Conservation (phyloP, 1,140 invertebrate genomes). For the Galleria mellonella region DNA sequence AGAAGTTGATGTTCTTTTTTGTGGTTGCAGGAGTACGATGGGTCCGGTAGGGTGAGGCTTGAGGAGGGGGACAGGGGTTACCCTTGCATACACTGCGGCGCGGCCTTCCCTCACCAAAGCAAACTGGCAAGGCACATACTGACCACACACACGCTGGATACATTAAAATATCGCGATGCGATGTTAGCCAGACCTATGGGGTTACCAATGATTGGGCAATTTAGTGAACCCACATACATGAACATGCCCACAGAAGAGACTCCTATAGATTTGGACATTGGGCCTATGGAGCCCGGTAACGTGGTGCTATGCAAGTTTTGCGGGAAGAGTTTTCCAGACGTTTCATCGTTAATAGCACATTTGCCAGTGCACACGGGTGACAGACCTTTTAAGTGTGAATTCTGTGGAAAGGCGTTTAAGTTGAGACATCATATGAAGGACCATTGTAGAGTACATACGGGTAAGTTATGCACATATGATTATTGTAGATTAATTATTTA, state of each 20-base stretch:
- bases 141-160: slow-evolving; percentile 89
- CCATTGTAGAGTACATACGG: slow-evolving; percentile 92
- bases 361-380: slow-evolving; percentile 92
- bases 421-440: slow-evolving; percentile 94
- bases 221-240: slow-evolving; percentile 61
- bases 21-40: slow-evolving; percentile 92
- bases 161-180: slow-evolving; percentile 87
- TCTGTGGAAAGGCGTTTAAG: slow-evolving; percentile 93
- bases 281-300: slow-evolving; percentile 78
- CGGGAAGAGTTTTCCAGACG: slow-evolving; percentile 91
- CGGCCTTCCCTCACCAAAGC: slow-evolving; percentile 89
- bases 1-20: slow-evolving; percentile 96
- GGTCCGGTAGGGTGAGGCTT: slow-evolving; percentile 72
- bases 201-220: slow-evolving; percentile 74
- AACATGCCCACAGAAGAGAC: slow-evolving; percentile 67
- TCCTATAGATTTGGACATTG: slow-evolving; percentile 71
- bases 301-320: slow-evolving; percentile 92
- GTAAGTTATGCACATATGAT: slow-evolving; percentile 54
- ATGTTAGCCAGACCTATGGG: slow-evolving; percentile 73
- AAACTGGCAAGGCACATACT: slow-evolving; percentile 91
- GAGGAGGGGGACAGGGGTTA: slow-evolving; percentile 73
- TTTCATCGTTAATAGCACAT: slow-evolving; percentile 88
- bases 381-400: slow-evolving; percentile 92
- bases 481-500: background rate
- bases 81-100: slow-evolving; percentile 91